These are phyloP conservation scores for Himantopus leucocephalus DNA, from an alignment of 2,113 vertebrate species.

Conservation along the genomic window DNA sequence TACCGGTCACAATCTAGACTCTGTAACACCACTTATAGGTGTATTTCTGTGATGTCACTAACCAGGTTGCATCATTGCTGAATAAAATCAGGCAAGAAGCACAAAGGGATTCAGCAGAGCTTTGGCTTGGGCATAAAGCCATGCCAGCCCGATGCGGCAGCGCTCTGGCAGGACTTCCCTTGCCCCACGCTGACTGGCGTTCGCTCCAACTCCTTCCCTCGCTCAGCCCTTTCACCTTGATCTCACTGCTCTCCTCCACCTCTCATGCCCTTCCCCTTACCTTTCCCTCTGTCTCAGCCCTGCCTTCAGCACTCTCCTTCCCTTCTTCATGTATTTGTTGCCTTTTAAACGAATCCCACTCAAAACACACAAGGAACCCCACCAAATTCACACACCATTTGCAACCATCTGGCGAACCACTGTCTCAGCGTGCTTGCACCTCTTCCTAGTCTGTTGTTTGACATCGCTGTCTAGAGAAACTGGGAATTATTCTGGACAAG, in stretches of 20 bases:
- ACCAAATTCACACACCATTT: fast-evolving
- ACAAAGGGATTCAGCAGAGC: neutral
- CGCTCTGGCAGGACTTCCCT: neutral
- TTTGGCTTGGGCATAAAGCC: neutral
- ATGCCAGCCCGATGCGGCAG: neutral
- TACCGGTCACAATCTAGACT: constrained; percentile 38
- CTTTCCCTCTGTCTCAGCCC: neutral
- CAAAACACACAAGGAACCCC: fast-evolving
- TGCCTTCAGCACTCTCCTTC: neutral
- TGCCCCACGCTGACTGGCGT: neutral
- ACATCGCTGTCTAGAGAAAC: neutral
- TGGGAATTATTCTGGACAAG: neutral
- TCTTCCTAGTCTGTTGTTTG: neutral
- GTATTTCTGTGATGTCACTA: constrained; percentile 42
- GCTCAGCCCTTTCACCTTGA: neutral
- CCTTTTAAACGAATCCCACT: neutral
- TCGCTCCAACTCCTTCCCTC: neutral
- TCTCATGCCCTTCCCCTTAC: neutral
- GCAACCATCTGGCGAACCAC: neutral
- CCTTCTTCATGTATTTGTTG: fast-evolving
- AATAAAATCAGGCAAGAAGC: constrained; percentile 21
- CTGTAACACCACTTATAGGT: constrained; percentile 28
- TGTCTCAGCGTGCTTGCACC: neutral
- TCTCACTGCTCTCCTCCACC: neutral
- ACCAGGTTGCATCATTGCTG: neutral